These are phyloP conservation scores for Coremacera marginata DNA, from an alignment of 2,888 invertebrate genomes.

Conservation along the genomic window DNA sequence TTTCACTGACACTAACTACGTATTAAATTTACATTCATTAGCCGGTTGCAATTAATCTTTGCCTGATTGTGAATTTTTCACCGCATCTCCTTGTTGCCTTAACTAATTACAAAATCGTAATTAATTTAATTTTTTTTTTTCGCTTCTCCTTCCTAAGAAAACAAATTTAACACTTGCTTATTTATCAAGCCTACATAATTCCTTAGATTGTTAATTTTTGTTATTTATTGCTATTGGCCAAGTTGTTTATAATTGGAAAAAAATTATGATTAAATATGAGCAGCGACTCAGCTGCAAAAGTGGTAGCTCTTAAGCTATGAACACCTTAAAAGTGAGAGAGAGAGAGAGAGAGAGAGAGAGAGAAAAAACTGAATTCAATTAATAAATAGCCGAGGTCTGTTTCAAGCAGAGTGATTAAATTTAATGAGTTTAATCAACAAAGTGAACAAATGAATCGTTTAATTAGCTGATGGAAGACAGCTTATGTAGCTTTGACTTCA, in stretches of 20 bases:
- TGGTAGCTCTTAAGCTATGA: background rate
- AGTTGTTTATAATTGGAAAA: background rate
- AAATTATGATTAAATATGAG: background rate
- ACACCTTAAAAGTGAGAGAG: background rate
- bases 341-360: no score
- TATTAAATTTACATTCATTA: slow-evolving; percentile 67
- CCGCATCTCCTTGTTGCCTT: slow-evolving; percentile 23
- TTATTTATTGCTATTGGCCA: background rate
- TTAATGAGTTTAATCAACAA: slow-evolving; percentile 27
- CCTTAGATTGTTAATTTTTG: background rate
- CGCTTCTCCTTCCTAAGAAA: background rate
- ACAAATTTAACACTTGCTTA: background rate
- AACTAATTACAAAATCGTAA: slow-evolving; percentile 64
- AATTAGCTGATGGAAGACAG: background rate
- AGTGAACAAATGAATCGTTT: slow-evolving; percentile 29
- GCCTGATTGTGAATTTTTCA: slow-evolving; percentile 7
- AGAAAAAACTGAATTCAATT: no score
- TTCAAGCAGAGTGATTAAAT: background rate
- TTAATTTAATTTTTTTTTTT: slow-evolving; percentile 53
- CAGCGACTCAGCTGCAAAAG: background rate
- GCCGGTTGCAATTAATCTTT: slow-evolving; percentile 63
- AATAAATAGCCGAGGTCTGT: background rate
- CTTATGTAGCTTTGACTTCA: background rate
- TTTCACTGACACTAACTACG: slow-evolving; percentile 45
- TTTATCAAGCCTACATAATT: background rate